Evolutionary conservation across 30 jellyfish, hydroid and myxozoan species (phyloP).

Genomic region (Catostylus mosaicus): DNA sequence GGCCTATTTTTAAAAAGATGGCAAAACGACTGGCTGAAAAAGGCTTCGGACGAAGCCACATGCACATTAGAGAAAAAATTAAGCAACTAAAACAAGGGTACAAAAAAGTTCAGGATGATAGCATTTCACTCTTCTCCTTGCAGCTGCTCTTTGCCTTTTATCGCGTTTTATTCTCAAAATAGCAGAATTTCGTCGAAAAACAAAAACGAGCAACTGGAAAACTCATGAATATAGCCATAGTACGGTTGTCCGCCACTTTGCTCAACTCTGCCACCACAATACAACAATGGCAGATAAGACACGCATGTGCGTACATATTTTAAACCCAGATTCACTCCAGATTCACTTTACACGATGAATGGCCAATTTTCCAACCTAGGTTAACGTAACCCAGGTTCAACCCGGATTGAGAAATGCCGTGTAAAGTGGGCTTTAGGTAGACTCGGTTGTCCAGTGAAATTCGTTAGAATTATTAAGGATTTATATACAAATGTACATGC

Average conservation of each 20-base stretch:
- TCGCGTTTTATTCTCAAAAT: not conserved
- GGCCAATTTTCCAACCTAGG: not conserved
- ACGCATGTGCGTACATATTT: not conserved
- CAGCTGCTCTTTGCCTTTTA: constrained; percentile 8
- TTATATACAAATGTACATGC: too few relatives aligned
- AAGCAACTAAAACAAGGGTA: not conserved
- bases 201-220: not conserved
- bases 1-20: not conserved
- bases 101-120: too few relatives aligned
- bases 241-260: not conserved
- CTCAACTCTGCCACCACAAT: not conserved
- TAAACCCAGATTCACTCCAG: constrained; percentile 3
- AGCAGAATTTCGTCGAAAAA: not conserved
- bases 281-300: not conserved
- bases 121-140: not conserved
- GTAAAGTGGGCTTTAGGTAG: not conserved
- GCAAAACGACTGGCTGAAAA: not conserved
- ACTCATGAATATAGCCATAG: not conserved
- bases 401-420: not conserved
- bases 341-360: not conserved
- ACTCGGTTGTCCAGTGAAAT: too few relatives aligned
- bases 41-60: not conserved
- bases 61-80: not conserved
- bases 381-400: not conserved
- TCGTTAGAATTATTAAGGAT: too few relatives aligned